Base-by-base conservation (phyloP, 2,797 vertebrate genomes). In the Urophycis tenuis region DNA sequence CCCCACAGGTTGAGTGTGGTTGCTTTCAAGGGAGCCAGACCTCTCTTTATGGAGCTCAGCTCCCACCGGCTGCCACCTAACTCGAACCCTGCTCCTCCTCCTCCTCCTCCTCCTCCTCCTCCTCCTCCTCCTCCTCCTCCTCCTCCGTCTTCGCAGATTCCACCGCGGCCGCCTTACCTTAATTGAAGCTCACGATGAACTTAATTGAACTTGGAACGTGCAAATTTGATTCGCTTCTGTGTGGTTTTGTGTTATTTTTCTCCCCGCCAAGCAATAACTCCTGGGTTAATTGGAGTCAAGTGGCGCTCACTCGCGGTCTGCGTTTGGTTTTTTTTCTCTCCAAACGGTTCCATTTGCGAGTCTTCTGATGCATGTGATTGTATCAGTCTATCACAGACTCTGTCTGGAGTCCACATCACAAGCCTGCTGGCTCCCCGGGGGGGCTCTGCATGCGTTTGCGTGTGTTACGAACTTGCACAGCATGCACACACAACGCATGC, bases 311-410 rank as follows among this genome's bases (percentile, higher is more conserved):
- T n/a, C 60, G 72, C 71, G 33, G 64, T 78, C 29, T 71, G 29
- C 76, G 41, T n/a, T n/a, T n/a, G n/a, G n/a, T n/a, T n/a, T n/a
- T n/a, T n/a, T n/a, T 60, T 25, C 15, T 32, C 35, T 78, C n/a
- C 67, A 41, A 78, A 32, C 80, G 49, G 77, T 35, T 72, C 85
- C 36, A 70, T 75, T 32, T 11, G 74, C 49, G 4, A 72, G 12
- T 80, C 75, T 82, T n/a, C 69, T 80, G 78, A 85, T 73, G 81
- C 71, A 82, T 79, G 35, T 79, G 12, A 84, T 87, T 80, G 34
- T 75, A 83, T 82, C 39, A 81, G 79, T 78, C 71, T 39, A 12
- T 75, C 25, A 11, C 60, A 49, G 25, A n/a, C 2, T n/a, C n/a
- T n/a, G 7, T 76, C 60, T 33, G 34, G 31, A 45, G 17, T 71